These are phyloP conservation scores for Beris chalybata DNA, from an alignment of 2,888 invertebrate genomes.

Conservation along the genomic window DNA sequence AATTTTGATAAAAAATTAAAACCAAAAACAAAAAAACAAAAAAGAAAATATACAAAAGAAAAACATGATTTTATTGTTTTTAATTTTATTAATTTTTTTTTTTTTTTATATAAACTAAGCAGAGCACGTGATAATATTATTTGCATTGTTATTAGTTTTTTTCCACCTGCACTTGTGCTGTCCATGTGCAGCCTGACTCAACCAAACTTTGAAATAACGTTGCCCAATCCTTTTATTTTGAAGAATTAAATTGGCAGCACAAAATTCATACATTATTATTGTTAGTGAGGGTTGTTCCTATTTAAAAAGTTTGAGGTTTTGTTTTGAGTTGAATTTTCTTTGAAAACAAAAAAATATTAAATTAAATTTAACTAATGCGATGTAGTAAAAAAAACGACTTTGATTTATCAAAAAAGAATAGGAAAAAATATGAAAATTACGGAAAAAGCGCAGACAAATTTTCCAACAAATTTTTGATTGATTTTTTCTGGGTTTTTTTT, in stretches of 20 bases:
- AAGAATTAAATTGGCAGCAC: constrained; percentile 38
- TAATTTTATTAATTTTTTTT: constrained; percentile 10
- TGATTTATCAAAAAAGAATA: not conserved
- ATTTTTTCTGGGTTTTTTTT: not conserved
- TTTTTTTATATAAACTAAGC: constrained; percentile 17
- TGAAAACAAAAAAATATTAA: constrained; percentile 4
- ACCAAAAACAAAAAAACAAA: constrained; percentile 4
- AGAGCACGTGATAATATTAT: constrained; percentile 23
- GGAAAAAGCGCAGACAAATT: constrained; percentile 3
- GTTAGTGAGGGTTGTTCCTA: constrained; percentile 21
- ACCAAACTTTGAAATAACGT: constrained; percentile 83
- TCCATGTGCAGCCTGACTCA: constrained; percentile 81
- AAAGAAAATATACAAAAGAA: constrained; percentile 17
- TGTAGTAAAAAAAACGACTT: not conserved
- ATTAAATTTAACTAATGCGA: not conserved
- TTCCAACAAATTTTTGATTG: constrained; percentile 7
- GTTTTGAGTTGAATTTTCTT: constrained; percentile 19
- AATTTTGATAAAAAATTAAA: constrained; percentile 20
- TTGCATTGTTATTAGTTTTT: constrained; percentile 26
- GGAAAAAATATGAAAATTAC: constrained; percentile 4
- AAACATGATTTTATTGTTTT: constrained; percentile 18
- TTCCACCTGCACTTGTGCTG: constrained; percentile 72
- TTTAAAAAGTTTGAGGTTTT: constrained; percentile 8
- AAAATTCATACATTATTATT: constrained; percentile 37
- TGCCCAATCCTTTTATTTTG: constrained; percentile 75